Conservation (phyloP, 2,113 vertebrate species). For the Notechis scutatus region DNA sequence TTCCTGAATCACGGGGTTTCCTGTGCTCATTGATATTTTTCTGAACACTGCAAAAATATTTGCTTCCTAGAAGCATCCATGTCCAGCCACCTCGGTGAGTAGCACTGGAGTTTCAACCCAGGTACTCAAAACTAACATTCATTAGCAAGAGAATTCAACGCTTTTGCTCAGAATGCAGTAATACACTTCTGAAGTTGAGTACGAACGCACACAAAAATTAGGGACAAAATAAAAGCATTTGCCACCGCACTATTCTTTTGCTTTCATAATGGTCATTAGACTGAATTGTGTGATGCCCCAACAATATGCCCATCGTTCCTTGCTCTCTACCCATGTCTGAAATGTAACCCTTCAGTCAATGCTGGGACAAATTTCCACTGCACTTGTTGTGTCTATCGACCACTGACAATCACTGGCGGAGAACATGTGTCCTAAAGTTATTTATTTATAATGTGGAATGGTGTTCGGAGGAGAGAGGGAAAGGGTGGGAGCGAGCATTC, state of each 20-base stretch:
- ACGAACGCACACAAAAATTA: background rate
- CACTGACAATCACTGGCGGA: background rate
- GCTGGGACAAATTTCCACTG: background rate
- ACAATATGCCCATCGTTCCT: background rate
- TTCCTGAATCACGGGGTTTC: background rate
- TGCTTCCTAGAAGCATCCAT: background rate
- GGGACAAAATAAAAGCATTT: background rate
- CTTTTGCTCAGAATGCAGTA: background rate
- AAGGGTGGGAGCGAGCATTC: background rate
- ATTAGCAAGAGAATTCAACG: background rate
- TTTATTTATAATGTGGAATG: conserved; percentile 9
- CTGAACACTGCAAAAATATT: background rate
- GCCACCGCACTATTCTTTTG: background rate
- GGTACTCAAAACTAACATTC: background rate
- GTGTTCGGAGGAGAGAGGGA: conserved; percentile 7
- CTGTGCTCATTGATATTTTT: background rate
- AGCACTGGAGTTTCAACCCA: background rate
- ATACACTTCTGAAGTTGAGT: background rate
- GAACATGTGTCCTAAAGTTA: fast-evolving
- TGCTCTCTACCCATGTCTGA: background rate
- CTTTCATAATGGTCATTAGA: background rate
- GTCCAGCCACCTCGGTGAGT: background rate
- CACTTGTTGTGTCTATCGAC: background rate
- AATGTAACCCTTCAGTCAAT: background rate
- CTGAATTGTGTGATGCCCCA: background rate